These are phyloP conservation scores for Drosophila lowei DNA, from an alignment of 1,140 invertebrate genomes.

Conservation along the genomic window DNA sequence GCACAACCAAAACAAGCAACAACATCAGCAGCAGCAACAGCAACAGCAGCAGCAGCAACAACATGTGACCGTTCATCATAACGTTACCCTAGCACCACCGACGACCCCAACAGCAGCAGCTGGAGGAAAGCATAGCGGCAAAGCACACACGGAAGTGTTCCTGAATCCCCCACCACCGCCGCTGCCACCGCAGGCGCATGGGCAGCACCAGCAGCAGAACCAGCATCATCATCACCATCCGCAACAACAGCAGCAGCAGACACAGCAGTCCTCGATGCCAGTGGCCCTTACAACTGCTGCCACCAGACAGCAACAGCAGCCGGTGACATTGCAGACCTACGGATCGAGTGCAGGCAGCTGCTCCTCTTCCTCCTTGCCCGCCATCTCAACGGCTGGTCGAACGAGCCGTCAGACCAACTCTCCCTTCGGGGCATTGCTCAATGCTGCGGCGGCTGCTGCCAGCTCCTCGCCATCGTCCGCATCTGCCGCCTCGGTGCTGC, in stretches of 20 bases:
- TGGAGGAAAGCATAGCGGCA: constrained; percentile 40
- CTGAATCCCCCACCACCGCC: constrained; percentile 69
- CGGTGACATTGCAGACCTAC: constrained; percentile 20
- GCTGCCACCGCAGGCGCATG: constrained; percentile 32
- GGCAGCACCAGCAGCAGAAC: constrained; percentile 12
- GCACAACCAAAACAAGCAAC: constrained; percentile 82
- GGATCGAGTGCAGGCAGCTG: constrained; percentile 16
- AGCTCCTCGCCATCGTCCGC: constrained; percentile 55
- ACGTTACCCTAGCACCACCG: constrained; percentile 59
- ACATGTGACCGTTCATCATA: constrained; percentile 59
- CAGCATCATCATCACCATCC: constrained; percentile 40
- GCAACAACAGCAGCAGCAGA: constrained; percentile 25
- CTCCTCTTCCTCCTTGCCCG: constrained; percentile 1
- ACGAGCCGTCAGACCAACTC: constrained; percentile 62
- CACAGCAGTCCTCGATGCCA: constrained; percentile 8
- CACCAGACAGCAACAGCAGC: constrained; percentile 29
- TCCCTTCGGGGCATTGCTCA: constrained; percentile 64
- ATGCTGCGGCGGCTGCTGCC: constrained; percentile 65
- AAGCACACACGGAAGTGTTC: constrained; percentile 64
- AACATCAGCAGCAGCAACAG: constrained; percentile 46
- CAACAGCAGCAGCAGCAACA: constrained; percentile 35
- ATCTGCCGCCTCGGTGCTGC: constrained; percentile 54
- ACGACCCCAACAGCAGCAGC: constrained; percentile 36
- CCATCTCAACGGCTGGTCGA: constrained; percentile 7
- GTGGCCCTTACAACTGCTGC: constrained; percentile 2